A percentile compares a stretch with the other conserved stretches of the same genome.
Evolutionary conservation across 2,113 vertebrate species (phyloP).

Genomic region (Columbina picui): DNA sequence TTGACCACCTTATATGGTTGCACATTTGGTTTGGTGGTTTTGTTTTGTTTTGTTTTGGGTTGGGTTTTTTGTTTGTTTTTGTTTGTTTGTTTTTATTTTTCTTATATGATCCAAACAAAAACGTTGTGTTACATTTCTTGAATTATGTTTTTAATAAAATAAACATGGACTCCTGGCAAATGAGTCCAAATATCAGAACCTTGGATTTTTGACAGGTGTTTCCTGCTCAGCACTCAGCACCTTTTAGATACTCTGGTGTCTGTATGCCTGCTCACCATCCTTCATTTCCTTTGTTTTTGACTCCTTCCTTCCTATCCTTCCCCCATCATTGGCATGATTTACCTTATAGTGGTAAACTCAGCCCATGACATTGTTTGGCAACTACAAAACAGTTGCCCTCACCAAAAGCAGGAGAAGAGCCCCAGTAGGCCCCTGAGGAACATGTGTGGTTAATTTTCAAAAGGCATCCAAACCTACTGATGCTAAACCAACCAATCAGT

Average conservation of each 20-base stretch:
- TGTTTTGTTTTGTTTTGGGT: no score
- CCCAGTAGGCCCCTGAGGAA: not conserved
- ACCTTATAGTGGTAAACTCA: not conserved
- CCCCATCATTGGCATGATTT: not conserved
- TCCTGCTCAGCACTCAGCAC: not conserved
- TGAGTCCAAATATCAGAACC: not conserved
- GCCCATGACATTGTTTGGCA: rapidly evolving
- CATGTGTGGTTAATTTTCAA: rapidly evolving
- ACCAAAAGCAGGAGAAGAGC: not conserved
- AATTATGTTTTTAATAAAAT: not conserved
- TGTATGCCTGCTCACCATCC: not conserved
- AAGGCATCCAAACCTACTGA: not conserved
- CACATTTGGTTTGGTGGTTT: not conserved
- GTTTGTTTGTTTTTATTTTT: no score
- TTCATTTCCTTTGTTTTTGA: not conserved
- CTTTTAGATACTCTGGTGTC: not conserved
- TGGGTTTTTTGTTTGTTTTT: no score
- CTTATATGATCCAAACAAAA: not conserved
- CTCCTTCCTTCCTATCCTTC: no score
- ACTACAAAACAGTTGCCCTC: not conserved
- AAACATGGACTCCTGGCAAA: not conserved
- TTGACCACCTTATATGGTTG: not conserved
- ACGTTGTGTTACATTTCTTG: rapidly evolving
- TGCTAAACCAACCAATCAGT: not conserved
- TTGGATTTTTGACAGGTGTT: not conserved